These are phyloP conservation scores for Neoscelio sp. DNA, from an alignment of 2,888 invertebrate genomes.

Conservation along the genomic window DNA sequence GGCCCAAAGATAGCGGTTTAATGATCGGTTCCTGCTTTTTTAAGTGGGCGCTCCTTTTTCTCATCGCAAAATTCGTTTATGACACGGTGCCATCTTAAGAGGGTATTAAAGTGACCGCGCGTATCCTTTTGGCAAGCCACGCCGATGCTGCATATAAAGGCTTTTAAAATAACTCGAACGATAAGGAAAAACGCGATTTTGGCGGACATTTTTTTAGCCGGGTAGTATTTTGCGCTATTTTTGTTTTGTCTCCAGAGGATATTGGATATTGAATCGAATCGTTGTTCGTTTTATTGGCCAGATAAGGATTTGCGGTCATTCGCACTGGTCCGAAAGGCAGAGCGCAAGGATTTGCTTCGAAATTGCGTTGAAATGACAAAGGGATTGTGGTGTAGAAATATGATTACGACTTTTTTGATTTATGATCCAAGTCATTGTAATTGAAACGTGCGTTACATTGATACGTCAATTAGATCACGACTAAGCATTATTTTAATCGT, in stretches of 20 bases:
- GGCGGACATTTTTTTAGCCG: slow-evolving; percentile 42
- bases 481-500: no score
- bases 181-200: slow-evolving; percentile 56
- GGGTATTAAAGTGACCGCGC: slow-evolving; percentile 49
- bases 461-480: no score
- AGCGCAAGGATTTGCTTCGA: slow-evolving; percentile 48
- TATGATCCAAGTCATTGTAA: no score
- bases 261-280: slow-evolving; percentile 64
- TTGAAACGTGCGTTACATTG: no score
- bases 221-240: slow-evolving; percentile 32
- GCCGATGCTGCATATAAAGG: slow-evolving; percentile 14
- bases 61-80: slow-evolving; percentile 60
- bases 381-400: no score
- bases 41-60: slow-evolving; percentile 46
- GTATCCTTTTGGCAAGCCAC: slow-evolving; percentile 4
- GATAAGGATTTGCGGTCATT: slow-evolving; percentile 62
- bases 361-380: slow-evolving; percentile 16
- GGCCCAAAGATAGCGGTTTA: slow-evolving; percentile 75
- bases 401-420: no score
- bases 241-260: slow-evolving; percentile 53
- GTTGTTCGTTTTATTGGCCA: slow-evolving; percentile 56
- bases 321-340: slow-evolving; percentile 52
- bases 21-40: slow-evolving; percentile 69
- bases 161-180: slow-evolving; percentile 57
- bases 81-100: slow-evolving; percentile 37